phyloP scores from a whole-genome alignment of 2,113 vertebrate species.

The Gymnarchus niloticus region DNA sequence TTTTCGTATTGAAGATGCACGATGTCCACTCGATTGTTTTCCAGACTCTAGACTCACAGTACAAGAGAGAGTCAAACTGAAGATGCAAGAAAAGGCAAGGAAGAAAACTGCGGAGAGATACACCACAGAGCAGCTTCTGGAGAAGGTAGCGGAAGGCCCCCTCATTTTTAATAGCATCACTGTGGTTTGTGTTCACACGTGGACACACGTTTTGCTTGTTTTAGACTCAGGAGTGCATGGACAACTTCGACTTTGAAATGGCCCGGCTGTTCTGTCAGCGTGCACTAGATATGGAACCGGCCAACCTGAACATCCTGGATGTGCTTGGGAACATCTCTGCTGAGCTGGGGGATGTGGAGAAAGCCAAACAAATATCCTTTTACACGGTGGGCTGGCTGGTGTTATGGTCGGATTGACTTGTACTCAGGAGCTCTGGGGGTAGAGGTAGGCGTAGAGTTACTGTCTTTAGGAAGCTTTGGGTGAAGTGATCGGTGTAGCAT shows the following conservation, averaged over 20 bases:
- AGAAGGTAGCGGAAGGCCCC: slow-evolving; percentile 54
- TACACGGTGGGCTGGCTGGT: background rate
- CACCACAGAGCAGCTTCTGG: slow-evolving; percentile 59
- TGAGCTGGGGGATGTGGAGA: slow-evolving; percentile 64
- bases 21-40: too few species aligned
- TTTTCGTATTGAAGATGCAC: too few species aligned
- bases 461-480: background rate
- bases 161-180: background rate
- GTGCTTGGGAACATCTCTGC: slow-evolving; percentile 68
- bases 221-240: slow-evolving; percentile 67
- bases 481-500: background rate
- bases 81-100: slow-evolving; percentile 66
- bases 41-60: slow-evolving; percentile 50
- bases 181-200: background rate
- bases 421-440: background rate
- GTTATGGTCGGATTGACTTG: background rate
- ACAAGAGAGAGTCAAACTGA: slow-evolving; percentile 66
- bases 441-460: background rate
- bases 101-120: slow-evolving; percentile 70
- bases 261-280: slow-evolving; percentile 68
- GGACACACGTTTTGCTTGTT: slow-evolving; percentile 14
- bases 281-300: slow-evolving; percentile 65
- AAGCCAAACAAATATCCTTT: slow-evolving; percentile 73
- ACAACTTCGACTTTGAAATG: slow-evolving; percentile 72
- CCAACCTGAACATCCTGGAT: slow-evolving; percentile 62